phyloP scores from a whole-genome alignment of 2,797 vertebrate species.

The Gallinago solitaria region DNA sequence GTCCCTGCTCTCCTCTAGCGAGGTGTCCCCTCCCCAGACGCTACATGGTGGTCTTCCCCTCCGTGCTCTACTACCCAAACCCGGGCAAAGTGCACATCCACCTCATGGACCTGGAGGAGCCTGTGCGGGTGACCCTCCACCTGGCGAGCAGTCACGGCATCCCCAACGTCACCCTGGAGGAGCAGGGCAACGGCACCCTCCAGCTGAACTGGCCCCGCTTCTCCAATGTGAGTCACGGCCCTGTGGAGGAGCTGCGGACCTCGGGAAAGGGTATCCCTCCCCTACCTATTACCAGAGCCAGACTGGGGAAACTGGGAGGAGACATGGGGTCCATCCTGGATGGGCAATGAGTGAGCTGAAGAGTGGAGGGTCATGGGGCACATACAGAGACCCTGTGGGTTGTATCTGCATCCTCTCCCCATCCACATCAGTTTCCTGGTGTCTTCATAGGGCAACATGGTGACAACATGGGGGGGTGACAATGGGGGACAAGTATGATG shows the following conservation, averaged over 20 bases:
- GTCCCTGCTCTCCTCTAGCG: not conserved
- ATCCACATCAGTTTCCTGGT: not conserved
- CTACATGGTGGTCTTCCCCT: not conserved
- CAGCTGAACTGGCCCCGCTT: not conserved
- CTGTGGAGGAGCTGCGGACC: accelerated
- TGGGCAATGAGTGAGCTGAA: not conserved
- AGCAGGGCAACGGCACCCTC: not conserved
- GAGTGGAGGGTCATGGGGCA: not conserved
- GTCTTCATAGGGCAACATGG: not conserved
- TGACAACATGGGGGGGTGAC: not conserved
- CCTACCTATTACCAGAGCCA: accelerated
- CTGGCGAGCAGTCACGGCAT: not conserved
- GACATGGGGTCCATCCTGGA: not conserved
- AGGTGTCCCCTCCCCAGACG: not conserved
- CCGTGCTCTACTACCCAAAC: not conserved
- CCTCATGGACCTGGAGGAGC: not conserved
- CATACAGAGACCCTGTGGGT: not conserved
- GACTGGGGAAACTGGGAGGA: not conserved
- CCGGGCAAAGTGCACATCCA: not conserved
- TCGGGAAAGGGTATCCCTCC: not conserved
- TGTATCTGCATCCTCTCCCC: not conserved
- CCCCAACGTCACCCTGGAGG: not conserved
- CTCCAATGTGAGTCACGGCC: not conserved
- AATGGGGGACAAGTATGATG: not conserved
- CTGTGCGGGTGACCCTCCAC: not conserved